Conservation (phyloP, 2,113 vertebrate genomes). For the Oryctolagus cuniculus region DNA sequence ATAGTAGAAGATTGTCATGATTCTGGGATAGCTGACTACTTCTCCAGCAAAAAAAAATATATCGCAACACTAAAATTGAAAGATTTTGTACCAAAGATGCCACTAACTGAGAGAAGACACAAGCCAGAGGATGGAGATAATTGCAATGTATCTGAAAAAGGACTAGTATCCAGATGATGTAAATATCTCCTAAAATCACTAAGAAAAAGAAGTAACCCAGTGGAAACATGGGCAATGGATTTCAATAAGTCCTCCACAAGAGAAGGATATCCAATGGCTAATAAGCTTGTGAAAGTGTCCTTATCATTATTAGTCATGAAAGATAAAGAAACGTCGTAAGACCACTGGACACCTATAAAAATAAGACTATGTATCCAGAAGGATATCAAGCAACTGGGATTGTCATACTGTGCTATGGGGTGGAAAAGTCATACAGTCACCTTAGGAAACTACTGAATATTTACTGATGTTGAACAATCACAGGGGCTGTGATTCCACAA, state of each 20-base stretch:
- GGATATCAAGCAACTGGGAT: not conserved
- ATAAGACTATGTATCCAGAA: not conserved
- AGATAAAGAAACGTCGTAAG: not conserved
- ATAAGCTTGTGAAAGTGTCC: not conserved
- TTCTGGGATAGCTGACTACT: not conserved
- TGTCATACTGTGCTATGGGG: not conserved
- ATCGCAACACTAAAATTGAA: slow-evolving; percentile 7
- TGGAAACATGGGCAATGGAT: not conserved
- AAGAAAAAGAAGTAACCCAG: not conserved
- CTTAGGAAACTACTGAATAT: slow-evolving; percentile 7
- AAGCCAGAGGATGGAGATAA: not conserved
- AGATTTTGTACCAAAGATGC: not conserved
- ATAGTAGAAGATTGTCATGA: not conserved
- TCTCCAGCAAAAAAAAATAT: not conserved
- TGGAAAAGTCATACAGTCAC: slow-evolving; percentile 1
- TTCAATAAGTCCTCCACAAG: slow-evolving; percentile 1
- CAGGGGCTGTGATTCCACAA: not conserved
- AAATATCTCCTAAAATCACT: not conserved
- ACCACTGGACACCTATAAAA: not conserved
- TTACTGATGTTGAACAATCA: not conserved
- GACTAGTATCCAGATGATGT: not conserved
- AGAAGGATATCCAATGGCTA: not conserved
- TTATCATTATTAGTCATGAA: not conserved
- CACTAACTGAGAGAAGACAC: not conserved
- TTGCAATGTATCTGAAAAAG: not conserved